Percentiles rank a stretch among this genome's conserved stretches.
Conservation (phyloP, 2,888 invertebrate genomes). For the Neocrepidodera transversa region DNA sequence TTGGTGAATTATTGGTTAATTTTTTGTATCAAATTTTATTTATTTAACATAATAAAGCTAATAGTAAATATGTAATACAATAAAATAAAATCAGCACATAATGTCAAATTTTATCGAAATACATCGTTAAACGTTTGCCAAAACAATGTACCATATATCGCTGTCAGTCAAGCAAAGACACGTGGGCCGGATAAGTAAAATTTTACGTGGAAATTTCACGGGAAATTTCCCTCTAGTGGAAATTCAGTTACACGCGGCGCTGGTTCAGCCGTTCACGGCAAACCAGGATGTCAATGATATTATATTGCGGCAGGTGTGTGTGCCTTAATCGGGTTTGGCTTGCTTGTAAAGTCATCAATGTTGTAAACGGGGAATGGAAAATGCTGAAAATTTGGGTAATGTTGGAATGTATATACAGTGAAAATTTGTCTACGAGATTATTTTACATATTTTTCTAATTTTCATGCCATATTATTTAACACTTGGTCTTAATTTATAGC, state of each 20-base stretch:
- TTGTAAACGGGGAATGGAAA: constrained; percentile 11
- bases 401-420: neutral
- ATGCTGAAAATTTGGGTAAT: constrained; percentile 18
- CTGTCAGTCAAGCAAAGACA: constrained; percentile 27
- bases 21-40: too few relatives aligned
- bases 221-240: constrained; percentile 40
- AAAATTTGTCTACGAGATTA: too few relatives aligned
- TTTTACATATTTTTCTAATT: too few relatives aligned
- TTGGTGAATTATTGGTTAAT: too few relatives aligned
- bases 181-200: constrained; percentile 27
- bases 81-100: too few relatives aligned
- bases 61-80: too few relatives aligned
- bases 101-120: neutral
- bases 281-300: constrained; percentile 47
- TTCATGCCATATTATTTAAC: too few relatives aligned
- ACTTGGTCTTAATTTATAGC: too few relatives aligned
- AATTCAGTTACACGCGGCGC: constrained; percentile 45
- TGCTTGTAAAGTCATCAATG: constrained; percentile 15
- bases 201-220: constrained; percentile 40
- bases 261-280: constrained; percentile 36
- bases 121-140: neutral
- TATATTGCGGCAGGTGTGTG: constrained; percentile 45
- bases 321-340: constrained; percentile 18
- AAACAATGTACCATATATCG: constrained; percentile 32
- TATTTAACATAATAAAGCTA: too few relatives aligned